Percentiles rank a stretch among this genome's conserved stretches.
Conservation (phyloP, 2,888 invertebrate genomes). For the Idaea dimidiata region DNA sequence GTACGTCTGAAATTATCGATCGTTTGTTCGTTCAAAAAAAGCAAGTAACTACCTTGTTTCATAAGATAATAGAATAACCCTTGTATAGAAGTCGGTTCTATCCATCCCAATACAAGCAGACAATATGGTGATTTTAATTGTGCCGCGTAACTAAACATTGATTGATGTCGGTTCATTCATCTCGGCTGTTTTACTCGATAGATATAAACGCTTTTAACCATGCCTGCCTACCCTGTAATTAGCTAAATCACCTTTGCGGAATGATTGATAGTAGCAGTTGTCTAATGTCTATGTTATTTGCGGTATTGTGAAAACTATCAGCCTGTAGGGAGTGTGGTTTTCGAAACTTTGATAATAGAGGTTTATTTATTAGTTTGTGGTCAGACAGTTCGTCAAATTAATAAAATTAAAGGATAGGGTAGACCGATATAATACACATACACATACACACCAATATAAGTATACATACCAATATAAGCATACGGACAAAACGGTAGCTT, state of each 20-base stretch:
- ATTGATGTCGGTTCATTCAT: conserved; percentile 51
- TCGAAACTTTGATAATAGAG: background rate
- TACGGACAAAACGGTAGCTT: too few relatives aligned
- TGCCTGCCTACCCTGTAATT: conserved; percentile 39
- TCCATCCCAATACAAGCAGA: conserved; percentile 6
- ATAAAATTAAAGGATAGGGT: background rate
- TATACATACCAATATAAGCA: too few relatives aligned
- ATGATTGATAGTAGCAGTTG: conserved; percentile 39
- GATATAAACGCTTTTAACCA: conserved; percentile 40
- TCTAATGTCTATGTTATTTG: conserved; percentile 19
- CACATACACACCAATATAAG: too few relatives aligned
- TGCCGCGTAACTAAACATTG: conserved; percentile 43
- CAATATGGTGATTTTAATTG: conserved; percentile 26
- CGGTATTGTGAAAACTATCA: conserved; percentile 1
- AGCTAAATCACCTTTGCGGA: conserved; percentile 40
- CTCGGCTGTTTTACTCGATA: conserved; percentile 34
- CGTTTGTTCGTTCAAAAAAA: background rate
- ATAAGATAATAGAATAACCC: background rate
- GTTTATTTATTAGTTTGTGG: background rate
- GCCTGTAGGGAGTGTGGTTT: background rate
- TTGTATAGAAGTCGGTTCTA: background rate
- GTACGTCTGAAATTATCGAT: too few relatives aligned
- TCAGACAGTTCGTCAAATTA: background rate
- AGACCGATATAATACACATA: background rate
- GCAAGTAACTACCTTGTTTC: background rate